Conservation (phyloP, 1,140 invertebrate species). For the Brachionus calyciflorus region DNA sequence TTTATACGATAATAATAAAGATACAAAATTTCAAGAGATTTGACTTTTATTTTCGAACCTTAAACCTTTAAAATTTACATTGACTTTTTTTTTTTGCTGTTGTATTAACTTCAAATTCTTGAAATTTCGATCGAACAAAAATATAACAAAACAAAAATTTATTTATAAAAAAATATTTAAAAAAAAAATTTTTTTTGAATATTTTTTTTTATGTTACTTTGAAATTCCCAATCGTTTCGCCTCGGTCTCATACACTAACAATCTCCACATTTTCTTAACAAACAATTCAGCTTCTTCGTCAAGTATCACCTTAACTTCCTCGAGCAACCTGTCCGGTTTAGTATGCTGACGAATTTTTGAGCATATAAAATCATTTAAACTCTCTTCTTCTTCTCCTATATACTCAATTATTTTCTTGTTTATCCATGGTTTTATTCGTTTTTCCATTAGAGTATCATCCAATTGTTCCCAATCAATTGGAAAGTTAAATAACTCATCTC, state of each 20-base stretch:
- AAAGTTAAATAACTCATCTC: conserved; percentile 89
- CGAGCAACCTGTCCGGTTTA: conserved; percentile 84
- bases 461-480: conserved; percentile 85
- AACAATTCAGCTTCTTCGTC: conserved; percentile 99
- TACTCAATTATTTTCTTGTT: conserved; percentile 99
- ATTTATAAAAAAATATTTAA: not conserved
- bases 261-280: conserved; percentile 98
- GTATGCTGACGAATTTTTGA: conserved; percentile 90
- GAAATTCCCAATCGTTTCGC: conserved; percentile 67
- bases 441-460: conserved; percentile 83
- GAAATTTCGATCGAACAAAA: too few species aligned
- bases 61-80: too few species aligned
- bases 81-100: too few species aligned
- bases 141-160: not conserved
- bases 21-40: too few species aligned
- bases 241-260: conserved; percentile 97
- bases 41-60: too few species aligned
- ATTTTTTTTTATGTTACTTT: conserved; percentile 16
- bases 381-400: conserved; percentile 97
- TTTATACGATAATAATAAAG: too few species aligned
- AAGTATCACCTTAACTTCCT: conserved; percentile 97
- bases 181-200: not conserved
- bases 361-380: conserved; percentile 96
- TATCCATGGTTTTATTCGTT: conserved; percentile 95
- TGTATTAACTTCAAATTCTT: too few species aligned